Base-by-base conservation (phyloP, 2,797 vertebrate genomes). In the Enteromius anoplus region DNA sequence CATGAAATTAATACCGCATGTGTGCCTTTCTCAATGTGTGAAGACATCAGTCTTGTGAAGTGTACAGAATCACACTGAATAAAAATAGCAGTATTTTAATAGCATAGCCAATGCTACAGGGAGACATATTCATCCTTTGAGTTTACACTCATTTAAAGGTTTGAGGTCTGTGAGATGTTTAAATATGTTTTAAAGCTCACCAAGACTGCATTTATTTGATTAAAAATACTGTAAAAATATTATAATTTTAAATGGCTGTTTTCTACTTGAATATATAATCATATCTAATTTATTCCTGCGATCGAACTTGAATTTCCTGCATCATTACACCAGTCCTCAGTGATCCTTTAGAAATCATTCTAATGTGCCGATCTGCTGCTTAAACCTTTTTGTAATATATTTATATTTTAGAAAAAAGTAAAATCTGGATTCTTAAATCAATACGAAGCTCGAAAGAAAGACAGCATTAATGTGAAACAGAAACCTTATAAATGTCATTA, bases 1-100 rank as follows among this genome's bases (percentile, higher is more conserved):
- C 62, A 32, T 12, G 19, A 58, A 85, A 86, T 81, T 62, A 69
- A 84, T 85, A 80, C 58, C 55, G 53, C 47, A 68, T 82, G 85
- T 72, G n/a, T 64, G 23, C 21, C 2, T 37, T 42, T 65, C 19
- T 58, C 21, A 37, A 55, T 53, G 7, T 55, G 29, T 73, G 47
- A n/a, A 73, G 49, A 51, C 34, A 68, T 70, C 17, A 37, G 65
- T 29, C 29, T 60, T 55, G 53, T 55, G 21, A 55, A n/a, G 8
- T n/a, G 53, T 17, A 49, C 53, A n/a, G 53, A 55, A 21, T 55
- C 8, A 10, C 21, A 55, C 8, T n/a, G 8, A 21, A 34, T 32
- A 32, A 51, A 49, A 71, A 72, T 29, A 2, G 11, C 66, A 45
- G 12, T 21, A 47, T 12, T 23, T 45, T 45, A 3, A 21, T 12